A percentile compares a stretch with the other conserved stretches of the same genome.
Conservation (phyloP, 2,888 invertebrate species). For the Cheiracanthium punctorium region DNA sequence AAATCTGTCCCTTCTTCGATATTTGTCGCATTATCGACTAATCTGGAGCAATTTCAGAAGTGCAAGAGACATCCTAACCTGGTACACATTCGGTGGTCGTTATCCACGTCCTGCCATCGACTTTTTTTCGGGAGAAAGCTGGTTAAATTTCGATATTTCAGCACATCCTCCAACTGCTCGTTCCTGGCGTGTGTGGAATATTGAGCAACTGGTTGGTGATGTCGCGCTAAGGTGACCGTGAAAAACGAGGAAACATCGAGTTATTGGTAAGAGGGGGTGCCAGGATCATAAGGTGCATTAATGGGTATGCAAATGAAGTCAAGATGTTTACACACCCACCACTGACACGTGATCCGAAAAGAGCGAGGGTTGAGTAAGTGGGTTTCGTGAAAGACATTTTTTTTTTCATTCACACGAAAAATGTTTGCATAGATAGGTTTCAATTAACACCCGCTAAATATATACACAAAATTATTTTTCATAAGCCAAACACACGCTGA, state of each 20-base stretch:
- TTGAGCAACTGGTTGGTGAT: not conserved
- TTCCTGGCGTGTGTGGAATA: not conserved
- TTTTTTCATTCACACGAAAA: not conserved
- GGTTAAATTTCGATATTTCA: not conserved
- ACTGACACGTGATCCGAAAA: slow-evolving; percentile 19
- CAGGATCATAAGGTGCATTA: slow-evolving; percentile 42
- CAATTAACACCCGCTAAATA: not conserved
- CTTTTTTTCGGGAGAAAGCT: not conserved
- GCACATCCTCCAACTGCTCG: not conserved
- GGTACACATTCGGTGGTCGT: not conserved
- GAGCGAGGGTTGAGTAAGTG: slow-evolving; percentile 8
- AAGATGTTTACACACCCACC: slow-evolving; percentile 21
- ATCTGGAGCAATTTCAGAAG: not conserved
- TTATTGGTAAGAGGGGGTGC: slow-evolving; percentile 48
- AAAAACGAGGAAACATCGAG: slow-evolving; percentile 53
- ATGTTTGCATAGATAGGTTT: not conserved
- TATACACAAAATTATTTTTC: no score
- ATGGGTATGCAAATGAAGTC: slow-evolving; percentile 37
- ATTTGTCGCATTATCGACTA: not conserved
- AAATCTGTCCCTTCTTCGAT: no score
- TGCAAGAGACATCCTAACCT: not conserved
- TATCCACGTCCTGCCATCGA: not conserved
- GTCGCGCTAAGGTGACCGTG: slow-evolving; percentile 27
- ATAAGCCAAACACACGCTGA: no score
- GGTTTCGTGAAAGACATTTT: not conserved